A percentile compares a stretch with the other conserved stretches of the same genome.
These are phyloP conservation scores for Spialia ferax DNA, from an alignment of 2,888 invertebrate species.

Conservation along the genomic window DNA sequence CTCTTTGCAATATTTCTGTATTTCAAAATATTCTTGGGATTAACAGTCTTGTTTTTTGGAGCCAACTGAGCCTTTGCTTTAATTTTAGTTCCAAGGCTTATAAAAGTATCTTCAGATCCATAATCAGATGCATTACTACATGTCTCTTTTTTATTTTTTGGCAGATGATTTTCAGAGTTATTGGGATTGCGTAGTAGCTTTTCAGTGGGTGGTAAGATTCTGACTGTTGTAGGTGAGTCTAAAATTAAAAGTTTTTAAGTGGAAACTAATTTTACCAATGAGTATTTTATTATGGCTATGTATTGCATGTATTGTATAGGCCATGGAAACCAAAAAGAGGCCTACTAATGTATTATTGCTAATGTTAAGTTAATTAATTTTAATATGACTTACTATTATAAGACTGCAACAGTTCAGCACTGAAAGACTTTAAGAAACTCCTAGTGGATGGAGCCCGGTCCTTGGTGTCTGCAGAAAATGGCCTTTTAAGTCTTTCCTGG, in stretches of 20 bases:
- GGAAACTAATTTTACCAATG: neutral
- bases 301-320: too few relatives aligned
- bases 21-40: slow-evolving; percentile 67
- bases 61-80: slow-evolving; percentile 80
- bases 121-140: slow-evolving; percentile 80
- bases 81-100: slow-evolving; percentile 82
- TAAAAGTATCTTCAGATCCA: slow-evolving; percentile 82
- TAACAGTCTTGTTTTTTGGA: slow-evolving; percentile 64
- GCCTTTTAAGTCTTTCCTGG: slow-evolving; percentile 73
- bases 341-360: neutral
- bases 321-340: neutral
- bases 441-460: slow-evolving; percentile 67
- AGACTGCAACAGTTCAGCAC: slow-evolving; percentile 70
- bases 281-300: too few relatives aligned
- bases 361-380: too few relatives aligned
- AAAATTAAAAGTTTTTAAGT: slow-evolving; percentile 45
- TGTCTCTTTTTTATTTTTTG: slow-evolving; percentile 61
- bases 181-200: slow-evolving; percentile 64
- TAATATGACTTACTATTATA: slow-evolving; percentile 67
- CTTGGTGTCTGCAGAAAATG: slow-evolving; percentile 80
- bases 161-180: slow-evolving; percentile 50
- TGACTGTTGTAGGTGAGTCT: slow-evolving; percentile 67
- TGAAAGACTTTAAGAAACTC: slow-evolving; percentile 71
- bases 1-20: slow-evolving; percentile 70
- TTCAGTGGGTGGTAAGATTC: slow-evolving; percentile 73